These are phyloP conservation scores for Forficula auricularia DNA, from an alignment of 1,140 invertebrate species.

Conservation along the genomic window DNA sequence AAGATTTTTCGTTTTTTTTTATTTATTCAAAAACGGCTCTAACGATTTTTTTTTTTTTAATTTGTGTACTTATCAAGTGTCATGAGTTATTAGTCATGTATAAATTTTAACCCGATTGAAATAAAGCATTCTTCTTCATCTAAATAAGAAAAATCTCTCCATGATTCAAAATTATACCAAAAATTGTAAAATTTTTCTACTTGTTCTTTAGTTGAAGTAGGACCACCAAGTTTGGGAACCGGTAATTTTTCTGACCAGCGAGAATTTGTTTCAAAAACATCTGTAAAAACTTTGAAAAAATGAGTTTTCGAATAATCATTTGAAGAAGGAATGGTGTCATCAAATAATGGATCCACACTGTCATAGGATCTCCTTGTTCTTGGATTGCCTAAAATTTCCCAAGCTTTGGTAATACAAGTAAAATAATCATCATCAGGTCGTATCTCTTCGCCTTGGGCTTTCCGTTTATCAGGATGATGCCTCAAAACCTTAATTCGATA, in stretches of 20 bases:
- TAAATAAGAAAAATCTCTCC: constrained; percentile 97
- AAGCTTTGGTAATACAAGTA: constrained; percentile 96
- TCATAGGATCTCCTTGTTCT: constrained; percentile 77
- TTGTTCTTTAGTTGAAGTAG: constrained; percentile 45
- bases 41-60: too few relatives aligned
- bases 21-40: too few relatives aligned
- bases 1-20: too few relatives aligned
- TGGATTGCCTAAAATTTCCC: constrained; percentile 72
- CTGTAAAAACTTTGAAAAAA: constrained; percentile 60
- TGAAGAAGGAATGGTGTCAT: constrained; percentile 65
- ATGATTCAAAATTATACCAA: constrained; percentile 97
- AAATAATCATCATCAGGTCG: constrained; percentile 87
- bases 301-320: constrained; percentile 56
- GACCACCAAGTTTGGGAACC: constrained; percentile 70
- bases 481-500: constrained; percentile 77
- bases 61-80: too few relatives aligned
- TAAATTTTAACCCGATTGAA: too few relatives aligned
- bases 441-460: constrained; percentile 69
- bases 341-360: constrained; percentile 88
- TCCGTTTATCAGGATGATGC: constrained; percentile 95
- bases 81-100: too few relatives aligned
- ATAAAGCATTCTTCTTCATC: constrained; percentile 98
- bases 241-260: constrained; percentile 81
- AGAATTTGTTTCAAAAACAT: constrained; percentile 71
- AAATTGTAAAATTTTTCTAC: constrained; percentile 77